Evolutionary conservation across 64 coral and sea anemone genomes (phyloP), one percentile per base, ranked within the genome.

Genomic region (Stichodactyla mertensii): DNA sequence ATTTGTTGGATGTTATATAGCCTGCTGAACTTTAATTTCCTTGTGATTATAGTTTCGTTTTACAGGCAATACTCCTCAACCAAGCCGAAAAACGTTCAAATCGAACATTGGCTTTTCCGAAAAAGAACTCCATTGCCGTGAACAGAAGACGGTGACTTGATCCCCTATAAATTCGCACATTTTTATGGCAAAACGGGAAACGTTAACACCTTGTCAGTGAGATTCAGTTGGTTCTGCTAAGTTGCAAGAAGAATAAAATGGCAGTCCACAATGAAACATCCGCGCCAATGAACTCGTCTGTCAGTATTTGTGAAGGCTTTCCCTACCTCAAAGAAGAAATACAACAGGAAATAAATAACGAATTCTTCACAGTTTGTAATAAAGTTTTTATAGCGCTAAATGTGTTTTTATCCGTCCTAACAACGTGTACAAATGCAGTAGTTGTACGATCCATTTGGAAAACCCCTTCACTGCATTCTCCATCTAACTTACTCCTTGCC

Each of bases 391-490:
- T 66, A 20, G 62, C 62, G 19, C 4, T 87, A 52, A 87, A 78
- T 52, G 69, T 52, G 8, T 11, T 78, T 8, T 71, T 87, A 56
- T 77, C 86, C 28, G 62, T 71, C 1, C 16, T 59, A 61, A 59
- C 87, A 14, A 59, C 57, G 10, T 61, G 56, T 60, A 78, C 55
- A 18, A 88, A 88, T 51, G 57, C 87, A 19, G 24, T 88, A 2
- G 10, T 88, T 23, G 51, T 88, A 31, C 12, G 23, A 52, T 55
- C 87, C 6, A 88, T 88, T 61, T 61, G 87, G 87, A 52, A 59
- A 51, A 51, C 87, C 57, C 67, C 70, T 16, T 31, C 71, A 16
- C 55, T 88, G 78, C 87, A 88, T 12, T 80, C 87, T 45, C 53
- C 87, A 2, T 88, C 87, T 7, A 12, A 79, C 27, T 7, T 80